phyloP scores from a whole-genome alignment of 2,113 vertebrate genomes.

The Platichthys stellatus region DNA sequence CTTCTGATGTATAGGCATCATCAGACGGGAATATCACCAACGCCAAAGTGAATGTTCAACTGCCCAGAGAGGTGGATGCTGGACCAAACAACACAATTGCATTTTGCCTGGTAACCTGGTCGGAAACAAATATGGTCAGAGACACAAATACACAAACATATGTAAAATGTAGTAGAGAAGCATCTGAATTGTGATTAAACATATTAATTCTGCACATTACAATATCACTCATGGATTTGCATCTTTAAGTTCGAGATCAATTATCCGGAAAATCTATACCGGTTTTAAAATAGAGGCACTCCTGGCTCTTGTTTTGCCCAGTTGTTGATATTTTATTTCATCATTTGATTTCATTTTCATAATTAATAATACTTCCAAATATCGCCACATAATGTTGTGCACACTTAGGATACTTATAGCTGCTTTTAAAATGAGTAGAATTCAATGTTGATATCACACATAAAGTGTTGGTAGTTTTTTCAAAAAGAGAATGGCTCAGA shows the following conservation, averaged over 20 bases:
- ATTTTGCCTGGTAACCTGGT: conserved; percentile 27
- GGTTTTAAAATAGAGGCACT: too few relatives aligned
- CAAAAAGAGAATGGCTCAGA: too few relatives aligned
- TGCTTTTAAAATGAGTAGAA: not conserved
- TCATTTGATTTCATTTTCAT: too few relatives aligned
- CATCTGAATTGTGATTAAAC: not conserved
- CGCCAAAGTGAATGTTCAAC: not conserved
- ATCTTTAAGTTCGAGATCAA: too few relatives aligned
- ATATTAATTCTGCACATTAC: not conserved
- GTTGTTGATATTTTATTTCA: too few relatives aligned
- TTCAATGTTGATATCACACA: not conserved
- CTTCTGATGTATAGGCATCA: not conserved
- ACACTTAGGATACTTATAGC: not conserved
- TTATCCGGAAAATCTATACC: too few relatives aligned
- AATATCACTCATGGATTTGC: too few relatives aligned
- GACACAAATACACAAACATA: not conserved
- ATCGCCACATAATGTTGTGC: too few relatives aligned
- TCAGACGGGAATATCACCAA: fast-evolving
- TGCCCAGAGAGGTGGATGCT: conserved; percentile 19
- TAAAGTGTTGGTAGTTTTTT: not conserved
- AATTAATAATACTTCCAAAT: too few relatives aligned
- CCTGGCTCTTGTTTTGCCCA: too few relatives aligned
- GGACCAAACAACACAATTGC: not conserved
- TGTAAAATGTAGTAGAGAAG: too few relatives aligned
- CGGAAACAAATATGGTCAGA: conserved; percentile 7